Evolutionary conservation across 64 coral and sea anemone species (phyloP), one percentile per base, ranked within the genome.

Genomic region (Astreopora myriophthalma): DNA sequence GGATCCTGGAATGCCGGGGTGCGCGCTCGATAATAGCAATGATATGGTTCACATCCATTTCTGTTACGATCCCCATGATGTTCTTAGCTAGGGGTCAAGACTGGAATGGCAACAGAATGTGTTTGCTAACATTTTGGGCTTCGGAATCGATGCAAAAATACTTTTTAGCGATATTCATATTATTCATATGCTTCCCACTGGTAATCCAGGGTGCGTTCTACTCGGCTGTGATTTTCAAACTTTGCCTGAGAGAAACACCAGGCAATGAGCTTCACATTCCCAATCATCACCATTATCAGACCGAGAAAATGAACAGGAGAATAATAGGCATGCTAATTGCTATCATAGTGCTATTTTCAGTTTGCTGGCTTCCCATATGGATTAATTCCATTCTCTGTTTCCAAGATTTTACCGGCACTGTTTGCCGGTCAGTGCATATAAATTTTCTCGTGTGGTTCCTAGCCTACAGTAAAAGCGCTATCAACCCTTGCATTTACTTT

Each of bases 301-400:
- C 89, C 11, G 75, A 82, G 8, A 80, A 79, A 34, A 79, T 91
- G 34, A 91, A 91, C 60, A 31, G 89, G 5, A 80, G 51, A 84
- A 75, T 91, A 23, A 58, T 91, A 11, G 69, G 69, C 33, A 91
- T 91, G 89, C 64, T 91, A 2, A 40, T 91, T 12, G 80, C 89
- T 20, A 69, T 91, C 2, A 67, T 82, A 23, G 7, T 84, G n/a
- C 63, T 69, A 0, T 91, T 91, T 48, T 65, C 80, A 2, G 7
- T 84, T 29, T 91, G 89, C 77, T 91, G 89, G 89, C 34, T 80
- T 44, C 89, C 89, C n/a, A 31, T 79, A 17, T 91, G 89, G 89
- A 57, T 91, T 46, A 67, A 79, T 68, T 38, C 46, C 65, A 91
- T 91, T 12, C 20, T 34, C 29, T 91, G 89, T 62, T 32, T 84